These are phyloP conservation scores for Poecilus cupreus DNA, from an alignment of 2,888 invertebrate genomes.

Conservation along the genomic window DNA sequence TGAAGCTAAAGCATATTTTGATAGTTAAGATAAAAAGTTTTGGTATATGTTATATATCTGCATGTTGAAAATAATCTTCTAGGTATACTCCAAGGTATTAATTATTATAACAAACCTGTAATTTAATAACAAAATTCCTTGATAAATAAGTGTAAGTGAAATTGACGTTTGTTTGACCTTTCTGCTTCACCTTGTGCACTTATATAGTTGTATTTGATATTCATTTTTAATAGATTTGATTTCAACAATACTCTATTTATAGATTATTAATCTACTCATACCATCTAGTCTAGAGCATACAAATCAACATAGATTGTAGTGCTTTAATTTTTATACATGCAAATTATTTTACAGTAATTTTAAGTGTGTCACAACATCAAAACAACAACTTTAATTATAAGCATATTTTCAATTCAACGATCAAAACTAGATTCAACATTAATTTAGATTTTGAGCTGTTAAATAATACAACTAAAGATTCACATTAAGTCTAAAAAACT, in stretches of 20 bases:
- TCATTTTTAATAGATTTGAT: background rate
- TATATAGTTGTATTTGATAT: background rate
- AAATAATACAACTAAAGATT: too few species aligned
- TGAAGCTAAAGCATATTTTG: background rate
- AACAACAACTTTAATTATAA: too few species aligned
- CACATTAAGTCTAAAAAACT: too few species aligned
- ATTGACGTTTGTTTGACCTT: background rate
- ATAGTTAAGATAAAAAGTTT: background rate
- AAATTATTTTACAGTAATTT: too few species aligned
- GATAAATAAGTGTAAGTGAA: slow-evolving; percentile 1
- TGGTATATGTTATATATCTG: background rate
- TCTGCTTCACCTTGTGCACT: background rate
- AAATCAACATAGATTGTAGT: too few species aligned
- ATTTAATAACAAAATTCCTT: background rate
- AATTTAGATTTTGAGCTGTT: too few species aligned
- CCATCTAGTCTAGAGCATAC: too few species aligned
- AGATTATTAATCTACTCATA: background rate
- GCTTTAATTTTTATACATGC: too few species aligned
- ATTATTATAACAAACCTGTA: background rate
- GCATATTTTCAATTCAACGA: too few species aligned
- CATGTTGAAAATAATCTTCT: background rate
- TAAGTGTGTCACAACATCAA: too few species aligned
- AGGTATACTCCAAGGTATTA: background rate
- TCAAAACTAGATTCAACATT: too few species aligned
- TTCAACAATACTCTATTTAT: background rate